phyloP scores from a whole-genome alignment of 2,113 vertebrate species.

The Gallinago jamesoni region DNA sequence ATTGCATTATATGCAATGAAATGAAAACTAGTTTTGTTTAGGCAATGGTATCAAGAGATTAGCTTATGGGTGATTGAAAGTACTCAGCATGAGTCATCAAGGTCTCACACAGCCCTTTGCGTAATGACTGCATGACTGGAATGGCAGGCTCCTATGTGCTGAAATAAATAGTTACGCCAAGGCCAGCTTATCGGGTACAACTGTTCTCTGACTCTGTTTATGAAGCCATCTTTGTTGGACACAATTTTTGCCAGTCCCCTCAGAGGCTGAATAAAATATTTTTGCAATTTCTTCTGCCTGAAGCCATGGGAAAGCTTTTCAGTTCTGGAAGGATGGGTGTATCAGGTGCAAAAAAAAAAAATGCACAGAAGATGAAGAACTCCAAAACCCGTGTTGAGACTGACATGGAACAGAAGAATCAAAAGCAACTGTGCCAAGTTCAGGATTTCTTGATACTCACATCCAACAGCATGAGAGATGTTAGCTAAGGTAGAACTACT shows the following conservation, averaged over 20 bases:
- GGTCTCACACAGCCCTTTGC: neutral
- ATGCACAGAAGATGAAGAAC: neutral
- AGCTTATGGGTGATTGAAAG: neutral
- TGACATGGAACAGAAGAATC: neutral
- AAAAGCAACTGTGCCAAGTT: neutral
- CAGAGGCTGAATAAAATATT: neutral
- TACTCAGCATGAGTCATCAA: neutral
- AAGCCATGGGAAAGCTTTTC: neutral
- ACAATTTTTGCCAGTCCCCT: neutral
- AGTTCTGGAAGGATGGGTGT: neutral
- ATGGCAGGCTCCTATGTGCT: neutral
- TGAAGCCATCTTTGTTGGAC: neutral
- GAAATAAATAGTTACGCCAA: neutral
- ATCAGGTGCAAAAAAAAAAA: neutral
- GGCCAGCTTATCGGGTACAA: neutral
- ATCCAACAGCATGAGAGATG: neutral
- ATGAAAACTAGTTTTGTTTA: conserved; percentile 7
- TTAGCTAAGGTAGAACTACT: neutral
- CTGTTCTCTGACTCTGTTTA: neutral
- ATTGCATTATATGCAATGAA: neutral
- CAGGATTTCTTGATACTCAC: neutral
- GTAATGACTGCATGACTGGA: neutral
- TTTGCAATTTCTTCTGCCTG: neutral
- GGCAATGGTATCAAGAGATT: neutral
- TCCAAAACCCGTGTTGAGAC: rapidly evolving